Conservation (phyloP, 2,113 vertebrate species). For the Semnornis frantzii region DNA sequence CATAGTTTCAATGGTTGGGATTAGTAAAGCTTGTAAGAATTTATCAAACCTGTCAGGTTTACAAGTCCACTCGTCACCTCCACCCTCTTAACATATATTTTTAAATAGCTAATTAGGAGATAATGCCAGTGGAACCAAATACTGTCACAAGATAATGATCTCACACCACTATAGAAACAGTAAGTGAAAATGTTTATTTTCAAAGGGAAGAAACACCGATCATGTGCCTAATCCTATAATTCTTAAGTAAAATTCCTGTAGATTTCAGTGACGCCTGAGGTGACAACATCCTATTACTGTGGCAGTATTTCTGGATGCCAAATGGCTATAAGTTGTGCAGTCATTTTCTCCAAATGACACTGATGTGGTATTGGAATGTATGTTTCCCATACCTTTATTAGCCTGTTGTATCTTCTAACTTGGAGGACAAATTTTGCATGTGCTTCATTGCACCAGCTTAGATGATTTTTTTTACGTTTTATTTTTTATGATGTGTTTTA, state of each 20-base stretch:
- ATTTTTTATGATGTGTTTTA: background rate
- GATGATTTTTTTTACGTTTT: background rate
- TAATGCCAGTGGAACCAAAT: constrained; percentile 34
- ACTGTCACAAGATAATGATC: constrained; percentile 50
- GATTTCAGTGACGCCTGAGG: constrained; percentile 51
- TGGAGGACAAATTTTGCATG: constrained; percentile 44
- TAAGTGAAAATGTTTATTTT: constrained; percentile 62
- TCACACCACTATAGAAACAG: background rate
- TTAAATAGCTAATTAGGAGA: constrained; percentile 58
- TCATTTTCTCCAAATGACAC: constrained; percentile 53
- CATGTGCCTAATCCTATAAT: constrained; percentile 55
- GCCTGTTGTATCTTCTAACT: constrained; percentile 38
- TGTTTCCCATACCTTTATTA: constrained; percentile 68
- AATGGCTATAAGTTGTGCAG: constrained; percentile 28
- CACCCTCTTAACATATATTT: constrained; percentile 49
- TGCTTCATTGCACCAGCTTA: constrained; percentile 34
- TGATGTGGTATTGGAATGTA: constrained; percentile 41
- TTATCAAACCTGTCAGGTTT: constrained; percentile 27
- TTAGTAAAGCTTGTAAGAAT: constrained; percentile 46
- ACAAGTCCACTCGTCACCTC: constrained; percentile 10
- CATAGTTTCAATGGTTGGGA: constrained; percentile 18
- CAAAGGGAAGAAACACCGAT: constrained; percentile 48
- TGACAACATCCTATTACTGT: constrained; percentile 56
- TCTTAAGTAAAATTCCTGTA: constrained; percentile 60
- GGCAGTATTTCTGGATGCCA: constrained; percentile 55